Evolutionary conservation across 2,888 invertebrate genomes (phyloP).

Genomic region (Podabrus alpinus): DNA sequence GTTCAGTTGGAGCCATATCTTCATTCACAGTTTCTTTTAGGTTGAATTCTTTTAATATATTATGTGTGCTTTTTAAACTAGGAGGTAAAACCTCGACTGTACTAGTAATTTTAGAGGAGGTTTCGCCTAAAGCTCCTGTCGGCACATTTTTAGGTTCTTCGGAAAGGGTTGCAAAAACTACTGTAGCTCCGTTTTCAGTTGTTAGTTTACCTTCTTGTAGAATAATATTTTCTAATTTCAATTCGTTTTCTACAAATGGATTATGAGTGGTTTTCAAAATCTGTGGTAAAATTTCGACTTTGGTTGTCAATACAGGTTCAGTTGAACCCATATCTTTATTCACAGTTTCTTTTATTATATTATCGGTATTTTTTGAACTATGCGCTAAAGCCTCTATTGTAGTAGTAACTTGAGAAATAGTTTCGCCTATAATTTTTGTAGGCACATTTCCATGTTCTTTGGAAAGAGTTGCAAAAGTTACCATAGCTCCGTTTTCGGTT

Average conservation of each 20-base stretch:
- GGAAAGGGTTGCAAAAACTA: too few species aligned
- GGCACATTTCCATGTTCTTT: background rate
- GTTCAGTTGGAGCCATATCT: background rate
- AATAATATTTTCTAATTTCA: background rate
- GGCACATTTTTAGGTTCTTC: too few species aligned
- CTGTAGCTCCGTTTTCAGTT: too few species aligned
- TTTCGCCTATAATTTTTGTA: background rate
- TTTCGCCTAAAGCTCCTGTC: too few species aligned
- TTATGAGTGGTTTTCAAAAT: background rate
- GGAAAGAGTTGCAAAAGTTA: background rate
- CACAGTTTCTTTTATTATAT: too few species aligned
- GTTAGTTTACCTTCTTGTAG: too few species aligned
- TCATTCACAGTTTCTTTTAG: background rate
- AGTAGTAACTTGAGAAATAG: too few species aligned
- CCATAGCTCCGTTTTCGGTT: too few species aligned
- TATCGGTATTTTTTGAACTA: too few species aligned
- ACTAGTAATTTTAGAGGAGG: background rate
- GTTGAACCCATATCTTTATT: too few species aligned
- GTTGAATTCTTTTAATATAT: background rate
- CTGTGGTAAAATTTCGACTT: background rate
- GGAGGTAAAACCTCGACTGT: background rate
- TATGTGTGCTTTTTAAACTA: background rate
- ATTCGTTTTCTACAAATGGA: background rate
- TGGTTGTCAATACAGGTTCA: background rate
- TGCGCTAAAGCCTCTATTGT: too few species aligned